Evolutionary conservation across 2,888 invertebrate genomes (phyloP), one percentile per base, ranked within the genome.

Genomic region (Cataglyphis cursor): DNA sequence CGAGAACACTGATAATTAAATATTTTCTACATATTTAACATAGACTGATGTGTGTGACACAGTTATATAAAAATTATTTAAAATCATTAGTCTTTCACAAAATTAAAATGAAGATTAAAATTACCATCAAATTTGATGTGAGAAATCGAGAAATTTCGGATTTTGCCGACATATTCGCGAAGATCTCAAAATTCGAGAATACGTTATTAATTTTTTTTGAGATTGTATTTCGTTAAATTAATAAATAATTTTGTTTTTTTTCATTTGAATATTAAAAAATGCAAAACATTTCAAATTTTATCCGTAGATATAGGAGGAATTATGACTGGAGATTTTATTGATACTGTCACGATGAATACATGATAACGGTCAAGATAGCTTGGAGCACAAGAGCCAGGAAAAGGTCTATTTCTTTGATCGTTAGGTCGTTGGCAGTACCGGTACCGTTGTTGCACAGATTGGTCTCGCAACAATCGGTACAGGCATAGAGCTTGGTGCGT

Each of bases 401-500:
- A 80, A 95, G 91, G 61, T 94, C 93, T 68, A 92, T 86, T 44
- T 89, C 87, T 54, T 89, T 92, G 48, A 85, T 92, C 6, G 84
- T 86, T 21, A 93, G 85, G 62, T 93, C 92, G 31, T 90, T 90
- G 74, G 93, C 93, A 31, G 91, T 92, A n/a, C 93, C 93, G 66
- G 96, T 97, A 21, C 97, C 98, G 57, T 96, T 96, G 94, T 98
- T 98, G 95, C 98, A 98, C 8, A 97, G 96, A 5, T 97, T 96
- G 12, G 96, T 96, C 88, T 97, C 97, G 94, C 98, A 98, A 93
- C 98, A 98, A 0, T 97, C 97, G 0, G 98, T 98, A 94, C 98
- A 98, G 18, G 98, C 97, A 95, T 97, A 97, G 0, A 98, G 95
- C 93, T 98, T 98, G 6, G 98, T 98, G 70, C 98, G 95, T 94